Base-by-base conservation (phyloP, 2,113 vertebrate genomes). In the Tursiops truncatus region DNA sequence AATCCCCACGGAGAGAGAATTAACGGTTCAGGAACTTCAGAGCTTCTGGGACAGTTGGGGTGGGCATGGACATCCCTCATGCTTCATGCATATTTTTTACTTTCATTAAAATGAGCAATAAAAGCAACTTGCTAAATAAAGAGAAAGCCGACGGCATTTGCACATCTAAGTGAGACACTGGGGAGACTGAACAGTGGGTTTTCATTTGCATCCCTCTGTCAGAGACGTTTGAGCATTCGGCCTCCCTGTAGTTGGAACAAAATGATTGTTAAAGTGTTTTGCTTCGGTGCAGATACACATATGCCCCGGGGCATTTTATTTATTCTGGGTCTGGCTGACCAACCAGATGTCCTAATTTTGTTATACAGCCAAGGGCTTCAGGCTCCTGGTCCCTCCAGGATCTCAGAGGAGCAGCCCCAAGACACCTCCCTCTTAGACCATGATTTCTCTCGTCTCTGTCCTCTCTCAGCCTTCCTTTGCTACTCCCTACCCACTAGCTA, bases 21-120 rank as follows among this genome's bases (percentile, higher is more conserved):
- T 41, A 86, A 68, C 36, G n/a, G 56, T 58, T 87, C 56, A 21
- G 23, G 86, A 89, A 84, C 60, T 38, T 81, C 89, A 89, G 92
- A 94, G 56, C 38, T 85, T 77, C 81, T 94, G 56, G 81, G 53
- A 82, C 53, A 60, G 56, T 12, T 41, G 62, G 26, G 79, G 9
- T 89, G 47, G 33, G 77, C 63, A 2, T 44, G 41, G 89, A 68
- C 53, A 91, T 91, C 89, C 58, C 65, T 89, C 41, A 81, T 68
- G 21, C 36, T 96, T 76, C 84, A 23, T 73, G 71, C 14, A 1
- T 74, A 11, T 53, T 95, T 96, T 82, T 82, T 82, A 85, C 88
- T 94, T 96, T 91, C 81, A 70, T 91, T 93, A 73, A 97, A 95
- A 81, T 79, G 73, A 97, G 26, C 89, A 94, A 67, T 84, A 31